Base-by-base conservation (phyloP, 2,888 invertebrate species). In the Lochmaea crataegi region DNA sequence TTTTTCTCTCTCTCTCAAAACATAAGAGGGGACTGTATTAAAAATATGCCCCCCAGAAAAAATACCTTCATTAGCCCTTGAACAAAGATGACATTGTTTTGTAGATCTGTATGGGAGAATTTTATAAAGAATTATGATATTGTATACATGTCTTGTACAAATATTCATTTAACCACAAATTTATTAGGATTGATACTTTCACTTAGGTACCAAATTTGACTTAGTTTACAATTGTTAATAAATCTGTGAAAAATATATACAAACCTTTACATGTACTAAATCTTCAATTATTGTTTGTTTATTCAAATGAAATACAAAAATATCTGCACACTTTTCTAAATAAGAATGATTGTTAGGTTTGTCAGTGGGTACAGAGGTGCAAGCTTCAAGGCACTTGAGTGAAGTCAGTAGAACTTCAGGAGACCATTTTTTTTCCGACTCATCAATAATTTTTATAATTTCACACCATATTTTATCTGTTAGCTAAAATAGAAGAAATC, bases 211-310 rank as follows among this genome's bases (percentile, higher is more conserved):
- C 32, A 38, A 38, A 38, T 38, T 38, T 38, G 32, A 38, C 32
- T 38, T 38, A 38, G 32, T 9, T 38, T 38, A 38, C 32, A 32
- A 5, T 32, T 32, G 7, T 38, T 9, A 38, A 38, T 7, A 38
- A 38, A 38, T 38, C 9, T 38, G 32, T 7, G 32, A 38, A 38
- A 38, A 38, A 7, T 38, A 38, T 38, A 38, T 67, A 72, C 68
- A 81, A 83, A 90, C 90, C 86, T 90, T 90, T 81, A 87, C 88
- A 81, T 88, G 87, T 57, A 88, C 81, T 79, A 88, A 85, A 76
- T 89, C 88, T 85, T 89, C 88, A 76, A 86, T 85, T 63, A 81
- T 80, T 72, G 85, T 86, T 26, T 79, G 76, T 74, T 82, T 83
- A 73, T 82, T 82, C 57, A 90, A 78, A 79, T 87, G 86, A 65